These are phyloP conservation scores for Tetragnatha versicolor DNA, from an alignment of 1,140 invertebrate genomes.

Conservation along the genomic window DNA sequence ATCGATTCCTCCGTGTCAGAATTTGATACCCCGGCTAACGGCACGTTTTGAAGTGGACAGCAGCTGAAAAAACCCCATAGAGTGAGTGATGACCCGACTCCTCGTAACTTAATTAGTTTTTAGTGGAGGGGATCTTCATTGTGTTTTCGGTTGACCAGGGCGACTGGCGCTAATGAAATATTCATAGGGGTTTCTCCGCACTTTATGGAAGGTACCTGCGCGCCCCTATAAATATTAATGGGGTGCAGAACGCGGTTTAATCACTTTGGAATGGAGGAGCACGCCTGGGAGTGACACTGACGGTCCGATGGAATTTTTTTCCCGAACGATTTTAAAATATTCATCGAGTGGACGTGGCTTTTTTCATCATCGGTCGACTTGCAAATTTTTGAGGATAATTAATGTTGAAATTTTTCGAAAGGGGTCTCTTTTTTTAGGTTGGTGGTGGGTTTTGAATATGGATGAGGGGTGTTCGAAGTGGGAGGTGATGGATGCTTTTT, in stretches of 20 bases:
- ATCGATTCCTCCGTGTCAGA: no score
- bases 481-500: not conserved
- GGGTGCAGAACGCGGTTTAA: constrained; percentile 21
- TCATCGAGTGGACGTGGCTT: not conserved
- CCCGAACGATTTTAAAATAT: not conserved
- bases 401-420: no score
- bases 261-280: constrained; percentile 14
- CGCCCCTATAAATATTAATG: constrained; percentile 42
- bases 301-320: constrained; percentile 5
- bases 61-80: no score
- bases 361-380: constrained; percentile 2
- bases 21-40: no score
- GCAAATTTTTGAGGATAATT: no score
- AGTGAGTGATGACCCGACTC: constrained; percentile 10
- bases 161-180: constrained; percentile 32
- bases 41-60: no score
- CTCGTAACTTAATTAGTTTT: constrained; percentile 38
- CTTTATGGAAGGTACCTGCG: constrained; percentile 16
- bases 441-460: not conserved
- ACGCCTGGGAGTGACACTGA: constrained; percentile 23
- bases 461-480: not conserved
- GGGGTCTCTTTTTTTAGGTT: no score
- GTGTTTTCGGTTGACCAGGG: not conserved
- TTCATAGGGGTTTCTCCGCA: constrained; percentile 1
- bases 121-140: not conserved